A percentile compares a stretch with the other conserved stretches of the same genome.
phyloP scores from a whole-genome alignment of 2,113 vertebrate species.

The Chionomys nivalis region DNA sequence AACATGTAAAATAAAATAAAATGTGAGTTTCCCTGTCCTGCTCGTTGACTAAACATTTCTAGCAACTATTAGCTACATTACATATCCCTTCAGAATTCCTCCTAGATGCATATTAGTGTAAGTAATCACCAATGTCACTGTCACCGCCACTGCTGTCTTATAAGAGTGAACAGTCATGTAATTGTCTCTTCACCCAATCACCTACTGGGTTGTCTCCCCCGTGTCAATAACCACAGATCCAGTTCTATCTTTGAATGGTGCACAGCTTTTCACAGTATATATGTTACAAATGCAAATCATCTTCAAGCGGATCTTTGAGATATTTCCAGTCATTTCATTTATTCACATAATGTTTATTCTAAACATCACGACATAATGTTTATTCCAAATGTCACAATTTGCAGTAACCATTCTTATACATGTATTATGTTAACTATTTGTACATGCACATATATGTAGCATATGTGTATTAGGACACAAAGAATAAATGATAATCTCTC shows the following conservation, averaged over 20 bases:
- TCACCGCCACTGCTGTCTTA: neutral
- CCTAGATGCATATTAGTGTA: neutral
- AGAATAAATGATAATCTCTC: neutral
- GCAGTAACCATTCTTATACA: neutral
- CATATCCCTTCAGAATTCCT: neutral
- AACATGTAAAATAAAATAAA: neutral
- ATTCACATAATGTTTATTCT: neutral
- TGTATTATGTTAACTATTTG: neutral
- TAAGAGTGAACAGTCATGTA: neutral
- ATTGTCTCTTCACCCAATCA: neutral
- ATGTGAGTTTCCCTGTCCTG: neutral
- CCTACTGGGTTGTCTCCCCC: neutral
- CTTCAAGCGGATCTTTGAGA: neutral
- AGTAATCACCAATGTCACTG: neutral
- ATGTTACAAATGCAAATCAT: neutral
- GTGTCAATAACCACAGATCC: neutral
- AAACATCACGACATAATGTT: neutral
- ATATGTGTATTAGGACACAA: neutral
- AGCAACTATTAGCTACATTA: neutral
- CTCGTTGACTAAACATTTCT: neutral
- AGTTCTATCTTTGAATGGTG: neutral
- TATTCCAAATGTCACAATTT: neutral
- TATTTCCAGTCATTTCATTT: neutral
- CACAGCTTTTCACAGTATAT: neutral
- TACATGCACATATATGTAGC: neutral